Evolutionary conservation across 2,888 invertebrate species (phyloP), one percentile per base, ranked within the genome.

Genomic region (Epinotia brunnichana): DNA sequence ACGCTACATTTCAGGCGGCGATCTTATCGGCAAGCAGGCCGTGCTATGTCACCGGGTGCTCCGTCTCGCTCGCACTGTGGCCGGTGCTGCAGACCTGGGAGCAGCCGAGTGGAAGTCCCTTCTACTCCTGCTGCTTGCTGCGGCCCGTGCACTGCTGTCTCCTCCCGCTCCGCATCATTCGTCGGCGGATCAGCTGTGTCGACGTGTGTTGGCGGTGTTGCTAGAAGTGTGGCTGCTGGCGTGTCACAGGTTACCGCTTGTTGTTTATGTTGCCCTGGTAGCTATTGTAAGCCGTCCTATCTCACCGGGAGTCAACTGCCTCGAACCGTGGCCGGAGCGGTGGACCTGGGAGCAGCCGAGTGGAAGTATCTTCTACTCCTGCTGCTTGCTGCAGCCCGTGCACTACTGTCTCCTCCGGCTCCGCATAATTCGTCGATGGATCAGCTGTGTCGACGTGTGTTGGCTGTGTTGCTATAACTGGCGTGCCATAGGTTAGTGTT

Each of bases 351-450:
- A 29, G 29, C 29, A 29, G 44, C 4, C 5, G 15, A 48, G n/a
- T n/a, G 44, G 44, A 48, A n/a, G 2, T 48, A 5, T 7, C 5
- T 44, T 44, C 44, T 15, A 44, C 44, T 44, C 44, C 44, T 13
- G 44, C 44, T 99, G 76, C 93, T 99, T 74, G 85, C 90, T 0
- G 92, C 99, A 44, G 99, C 98, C 83, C 97, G 98, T 78, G 97
- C 98, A 10, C 93, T 99, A 53, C 93, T 99, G 74, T 96, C 98
- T 2, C 98, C 99, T 24, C 99, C 99, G 7, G 97, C 97, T 5
- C 96, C 98, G 41, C 97, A 97, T 90, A 98, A 98, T 89, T 97
- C 98, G 83, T 97, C 98, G n/a, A 97, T 97, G 0, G 98, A 98
- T 86, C 98, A 99, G 86, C 94, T 99, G 59, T 98, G 98, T 86